Evolutionary conservation across 2,888 invertebrate species (phyloP), one percentile per base, ranked within the genome.

Genomic region (Hirtodrosophila duncani): DNA sequence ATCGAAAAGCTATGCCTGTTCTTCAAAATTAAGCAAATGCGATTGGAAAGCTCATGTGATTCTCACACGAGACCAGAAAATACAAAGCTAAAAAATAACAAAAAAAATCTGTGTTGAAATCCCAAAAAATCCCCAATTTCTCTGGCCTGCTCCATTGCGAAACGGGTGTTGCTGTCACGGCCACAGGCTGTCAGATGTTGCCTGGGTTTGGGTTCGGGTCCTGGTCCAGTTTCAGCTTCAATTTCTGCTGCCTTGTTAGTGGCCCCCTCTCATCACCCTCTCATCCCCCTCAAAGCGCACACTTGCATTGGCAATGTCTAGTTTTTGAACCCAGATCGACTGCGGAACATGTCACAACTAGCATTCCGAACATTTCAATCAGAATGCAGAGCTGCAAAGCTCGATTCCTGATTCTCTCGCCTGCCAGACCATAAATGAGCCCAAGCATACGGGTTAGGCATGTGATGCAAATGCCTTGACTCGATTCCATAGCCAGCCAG

Each of bases 321-420:
- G n/a, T n/a, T n/a, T n/a, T n/a, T n/a, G n/a, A n/a, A n/a, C n/a
- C 29, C 34, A 36, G 16, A 51, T 37, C 33, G 45, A 30, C 57
- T 34, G 24, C 36, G 52, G 34, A 27, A 49, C 55, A 48, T 43
- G 60, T 44, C 38, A 46, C 37, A 50, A 26, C 29, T 16, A 27
- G 44, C 31, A 50, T 57, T 56, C 55, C 37, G 57, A 49, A 38
- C 63, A 74, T 78, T 81, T 74, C 71, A 80, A 80, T 81, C 72
- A 78, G 58, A 69, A 45, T 44, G 33, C 31, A 37, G 49, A n/a
- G 29, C 4, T 37, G 48, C 43, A 37, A 23, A 37, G 41, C 23
- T 39, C 21, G 10, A 3, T 3, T 2, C 5, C 30, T 30, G 9
- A 24, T 3, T 24, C 2, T 4, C 9, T 41, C 37, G 6, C 16